phyloP scores from a whole-genome alignment of 1,140 invertebrate species.

The Triops cancriformis region DNA sequence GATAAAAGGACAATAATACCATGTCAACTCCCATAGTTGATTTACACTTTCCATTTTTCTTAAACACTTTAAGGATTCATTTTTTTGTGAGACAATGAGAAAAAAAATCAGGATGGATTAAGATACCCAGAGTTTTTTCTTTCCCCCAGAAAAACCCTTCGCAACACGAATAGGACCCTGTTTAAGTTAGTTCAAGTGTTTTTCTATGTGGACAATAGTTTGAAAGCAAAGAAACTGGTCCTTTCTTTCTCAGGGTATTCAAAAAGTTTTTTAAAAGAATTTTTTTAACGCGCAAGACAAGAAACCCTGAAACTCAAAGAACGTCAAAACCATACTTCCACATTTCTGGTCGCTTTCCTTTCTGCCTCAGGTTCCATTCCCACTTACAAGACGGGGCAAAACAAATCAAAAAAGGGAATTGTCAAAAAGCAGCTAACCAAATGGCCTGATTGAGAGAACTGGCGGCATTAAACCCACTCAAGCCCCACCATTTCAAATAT shows the following conservation, averaged over 20 bases:
- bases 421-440: not conserved
- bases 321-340: not conserved
- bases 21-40: no score
- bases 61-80: not conserved
- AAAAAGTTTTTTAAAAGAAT: constrained; percentile 13
- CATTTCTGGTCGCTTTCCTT: not conserved
- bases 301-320: not conserved
- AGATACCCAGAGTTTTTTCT: constrained; percentile 15
- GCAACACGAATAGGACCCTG: constrained; percentile 15
- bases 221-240: not conserved
- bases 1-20: not conserved
- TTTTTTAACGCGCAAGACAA: not conserved
- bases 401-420: not conserved
- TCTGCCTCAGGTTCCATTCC: not conserved
- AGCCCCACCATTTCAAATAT: not conserved
- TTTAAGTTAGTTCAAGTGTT: not conserved
- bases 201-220: not conserved
- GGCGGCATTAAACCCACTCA: not conserved
- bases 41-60: not conserved
- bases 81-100: not conserved
- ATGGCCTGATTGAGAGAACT: not conserved
- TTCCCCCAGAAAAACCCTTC: not conserved
- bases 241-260: constrained; percentile 2
- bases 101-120: constrained; percentile 11
- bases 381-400: not conserved